A percentile compares a stretch with the other conserved stretches of the same genome.
Conservation (phyloP, 2,888 invertebrate species). For the Drosophila mimica region DNA sequence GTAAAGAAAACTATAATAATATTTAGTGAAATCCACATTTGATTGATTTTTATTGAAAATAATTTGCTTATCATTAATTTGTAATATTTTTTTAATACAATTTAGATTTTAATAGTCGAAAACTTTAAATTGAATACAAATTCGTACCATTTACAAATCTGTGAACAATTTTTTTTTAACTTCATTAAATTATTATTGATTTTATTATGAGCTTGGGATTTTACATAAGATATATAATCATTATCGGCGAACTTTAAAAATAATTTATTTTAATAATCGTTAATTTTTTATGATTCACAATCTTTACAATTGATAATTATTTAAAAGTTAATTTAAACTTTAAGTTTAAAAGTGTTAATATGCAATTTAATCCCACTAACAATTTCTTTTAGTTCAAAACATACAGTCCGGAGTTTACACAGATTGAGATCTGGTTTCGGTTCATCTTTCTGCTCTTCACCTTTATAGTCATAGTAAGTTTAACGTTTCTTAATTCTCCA, state of each 20-base stretch:
- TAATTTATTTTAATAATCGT: neutral
- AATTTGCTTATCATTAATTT: neutral
- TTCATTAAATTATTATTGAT: too few species aligned
- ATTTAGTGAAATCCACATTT: neutral
- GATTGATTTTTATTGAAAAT: neutral
- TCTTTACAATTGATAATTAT: neutral
- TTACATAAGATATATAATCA: too few species aligned
- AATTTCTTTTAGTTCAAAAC: slow-evolving; percentile 92
- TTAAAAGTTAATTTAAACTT: neutral
- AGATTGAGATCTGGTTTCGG: slow-evolving; percentile 98
- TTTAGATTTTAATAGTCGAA: neutral
- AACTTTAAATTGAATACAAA: too few species aligned
- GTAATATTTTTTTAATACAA: neutral
- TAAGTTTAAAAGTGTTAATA: neutral
- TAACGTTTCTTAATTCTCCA: accelerated
- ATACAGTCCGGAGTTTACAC: slow-evolving; percentile 97
- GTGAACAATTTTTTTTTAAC: too few species aligned
- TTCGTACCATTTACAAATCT: too few species aligned
- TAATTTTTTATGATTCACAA: neutral
- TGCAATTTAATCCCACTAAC: neutral
- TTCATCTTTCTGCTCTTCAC: slow-evolving; percentile 95
- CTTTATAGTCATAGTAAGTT: slow-evolving; percentile 93
- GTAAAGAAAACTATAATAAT: slow-evolving; percentile 81
- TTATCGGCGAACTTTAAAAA: neutral
- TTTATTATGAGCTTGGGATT: too few species aligned